These are phyloP conservation scores for Mythimna impura DNA, from an alignment of 2,888 invertebrate species.

Conservation along the genomic window DNA sequence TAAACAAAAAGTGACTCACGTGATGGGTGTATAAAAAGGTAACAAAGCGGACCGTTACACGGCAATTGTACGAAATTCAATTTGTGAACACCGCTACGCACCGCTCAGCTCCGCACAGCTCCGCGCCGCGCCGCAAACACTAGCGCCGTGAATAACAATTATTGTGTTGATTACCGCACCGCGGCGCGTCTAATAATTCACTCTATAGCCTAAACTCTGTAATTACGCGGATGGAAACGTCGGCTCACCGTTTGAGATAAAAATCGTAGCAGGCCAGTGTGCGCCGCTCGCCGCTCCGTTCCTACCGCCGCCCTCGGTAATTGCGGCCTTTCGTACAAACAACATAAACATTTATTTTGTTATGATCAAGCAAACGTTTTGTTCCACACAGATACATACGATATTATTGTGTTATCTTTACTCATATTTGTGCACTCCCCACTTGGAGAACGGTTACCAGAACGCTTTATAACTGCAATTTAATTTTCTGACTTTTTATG, in stretches of 20 bases:
- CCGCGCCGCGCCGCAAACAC: slow-evolving; percentile 72
- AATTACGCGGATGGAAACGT: slow-evolving; percentile 88
- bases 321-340: slow-evolving; percentile 80
- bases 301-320: slow-evolving; percentile 75
- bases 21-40: slow-evolving; percentile 67
- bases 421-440: slow-evolving; percentile 34
- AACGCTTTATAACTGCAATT: neutral
- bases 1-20: slow-evolving; percentile 64
- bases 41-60: slow-evolving; percentile 77
- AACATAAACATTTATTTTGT: slow-evolving; percentile 87
- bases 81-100: slow-evolving; percentile 69
- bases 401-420: slow-evolving; percentile 57
- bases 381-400: slow-evolving; percentile 62
- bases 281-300: slow-evolving; percentile 60
- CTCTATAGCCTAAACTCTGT: slow-evolving; percentile 88
- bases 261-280: slow-evolving; percentile 78
- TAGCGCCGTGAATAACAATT: slow-evolving; percentile 85
- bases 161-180: slow-evolving; percentile 86
- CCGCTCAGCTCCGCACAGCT: slow-evolving; percentile 19
- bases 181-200: slow-evolving; percentile 88
- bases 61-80: slow-evolving; percentile 84
- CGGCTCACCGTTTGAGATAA: slow-evolving; percentile 89
- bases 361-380: slow-evolving; percentile 68
- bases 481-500: neutral
- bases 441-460: slow-evolving; percentile 14